These are phyloP conservation scores for Stenoptilia bipunctidactyla DNA, from an alignment of 2,888 invertebrate genomes.

Conservation along the genomic window DNA sequence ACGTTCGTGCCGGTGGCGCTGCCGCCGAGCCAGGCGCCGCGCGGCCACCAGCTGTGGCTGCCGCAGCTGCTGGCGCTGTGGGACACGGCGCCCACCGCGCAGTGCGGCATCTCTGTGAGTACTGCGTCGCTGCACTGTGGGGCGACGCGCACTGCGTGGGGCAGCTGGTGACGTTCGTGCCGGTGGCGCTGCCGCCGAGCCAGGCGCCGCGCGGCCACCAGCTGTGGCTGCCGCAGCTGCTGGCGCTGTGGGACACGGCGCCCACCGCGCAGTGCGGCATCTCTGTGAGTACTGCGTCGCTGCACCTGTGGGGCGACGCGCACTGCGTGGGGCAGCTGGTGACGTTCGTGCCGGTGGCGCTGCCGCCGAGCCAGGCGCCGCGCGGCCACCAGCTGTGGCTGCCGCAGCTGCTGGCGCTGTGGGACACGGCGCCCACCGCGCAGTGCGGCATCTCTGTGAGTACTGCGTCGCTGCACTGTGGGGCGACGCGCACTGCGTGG, in stretches of 20 bases:
- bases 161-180: constrained; percentile 78
- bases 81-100: constrained; percentile 84
- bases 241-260: constrained; percentile 85
- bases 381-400: constrained; percentile 83
- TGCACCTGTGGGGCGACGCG: constrained; percentile 82
- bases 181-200: constrained; percentile 87
- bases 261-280: constrained; percentile 76
- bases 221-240: constrained; percentile 80
- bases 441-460: constrained; percentile 68
- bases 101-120: constrained; percentile 67
- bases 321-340: constrained; percentile 82
- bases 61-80: constrained; percentile 80
- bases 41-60: constrained; percentile 82
- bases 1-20: constrained; percentile 83
- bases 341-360: constrained; percentile 80
- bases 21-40: constrained; percentile 90
- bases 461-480: constrained; percentile 79
- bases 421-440: constrained; percentile 85
- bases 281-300: constrained; percentile 73
- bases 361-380: constrained; percentile 92
- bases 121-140: constrained; percentile 78
- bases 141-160: constrained; percentile 84
- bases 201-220: constrained; percentile 88
- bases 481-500: constrained; percentile 83
- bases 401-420: constrained; percentile 78